These are phyloP conservation scores for Sogatella furcifera DNA, from an alignment of 1,140 invertebrate genomes.

Conservation along the genomic window DNA sequence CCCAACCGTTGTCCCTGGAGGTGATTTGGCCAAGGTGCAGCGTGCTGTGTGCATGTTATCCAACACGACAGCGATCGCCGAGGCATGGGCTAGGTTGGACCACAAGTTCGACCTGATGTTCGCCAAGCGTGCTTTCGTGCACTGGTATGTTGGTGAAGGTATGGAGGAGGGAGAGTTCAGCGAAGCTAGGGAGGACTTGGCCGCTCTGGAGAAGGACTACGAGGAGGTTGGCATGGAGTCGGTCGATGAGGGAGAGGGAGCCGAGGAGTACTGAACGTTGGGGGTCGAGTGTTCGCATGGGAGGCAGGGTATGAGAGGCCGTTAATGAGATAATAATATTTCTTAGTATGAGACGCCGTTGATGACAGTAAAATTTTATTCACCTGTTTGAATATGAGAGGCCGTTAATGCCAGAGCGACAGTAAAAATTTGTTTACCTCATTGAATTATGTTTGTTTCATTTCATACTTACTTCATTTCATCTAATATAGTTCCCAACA, in stretches of 20 bases:
- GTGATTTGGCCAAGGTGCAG: slow-evolving; percentile 74
- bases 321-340: too few relatives aligned
- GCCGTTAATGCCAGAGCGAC: too few relatives aligned
- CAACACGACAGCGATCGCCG: slow-evolving; percentile 76
- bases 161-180: slow-evolving; percentile 55
- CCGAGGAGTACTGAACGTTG: slow-evolving; percentile 36
- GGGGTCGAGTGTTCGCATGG: too few relatives aligned
- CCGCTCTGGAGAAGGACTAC: slow-evolving; percentile 50
- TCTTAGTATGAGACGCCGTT: too few relatives aligned
- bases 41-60: slow-evolving; percentile 78
- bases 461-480: too few relatives aligned
- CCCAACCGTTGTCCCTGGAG: slow-evolving; percentile 67
- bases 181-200: slow-evolving; percentile 51
- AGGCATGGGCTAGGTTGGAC: slow-evolving; percentile 68
- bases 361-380: too few relatives aligned
- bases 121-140: slow-evolving; percentile 39
- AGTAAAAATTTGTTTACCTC: too few relatives aligned
- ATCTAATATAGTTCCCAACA: too few relatives aligned
- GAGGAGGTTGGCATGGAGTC: slow-evolving; percentile 53
- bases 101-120: slow-evolving; percentile 55
- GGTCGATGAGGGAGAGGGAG: slow-evolving; percentile 39
- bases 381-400: too few relatives aligned
- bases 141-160: slow-evolving; percentile 41
- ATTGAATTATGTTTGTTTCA: too few relatives aligned
- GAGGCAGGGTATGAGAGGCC: too few relatives aligned